These are phyloP conservation scores for Sarcoramphus papa DNA, from an alignment of 2,797 vertebrate species.

Conservation along the genomic window DNA sequence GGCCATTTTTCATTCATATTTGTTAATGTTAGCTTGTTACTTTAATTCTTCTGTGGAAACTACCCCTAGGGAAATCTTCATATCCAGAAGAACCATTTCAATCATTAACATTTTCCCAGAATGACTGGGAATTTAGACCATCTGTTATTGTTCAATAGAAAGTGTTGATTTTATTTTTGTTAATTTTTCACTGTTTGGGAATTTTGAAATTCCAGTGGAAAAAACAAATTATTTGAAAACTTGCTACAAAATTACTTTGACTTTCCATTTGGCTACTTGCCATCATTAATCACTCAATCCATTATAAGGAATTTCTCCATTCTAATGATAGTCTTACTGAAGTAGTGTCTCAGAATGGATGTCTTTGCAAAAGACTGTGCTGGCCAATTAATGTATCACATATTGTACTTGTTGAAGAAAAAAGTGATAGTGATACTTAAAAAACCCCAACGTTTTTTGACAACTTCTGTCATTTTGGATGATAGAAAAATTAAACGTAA, in stretches of 20 bases:
- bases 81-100: background rate
- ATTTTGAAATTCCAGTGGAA: background rate
- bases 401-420: background rate
- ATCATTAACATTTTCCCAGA: background rate
- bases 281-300: background rate
- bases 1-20: background rate
- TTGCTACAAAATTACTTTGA: background rate
- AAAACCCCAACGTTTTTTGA: accelerated
- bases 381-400: background rate
- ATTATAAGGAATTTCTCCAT: background rate
- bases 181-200: background rate
- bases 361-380: accelerated
- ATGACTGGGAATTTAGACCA: background rate
- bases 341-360: background rate
- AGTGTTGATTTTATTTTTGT: background rate
- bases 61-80: background rate
- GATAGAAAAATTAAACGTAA: background rate
- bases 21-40: background rate
- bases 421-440: background rate
- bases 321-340: background rate
- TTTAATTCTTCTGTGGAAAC: background rate
- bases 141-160: background rate
- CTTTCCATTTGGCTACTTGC: background rate
- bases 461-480: background rate
- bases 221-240: background rate